Conservation (phyloP, 2,888 invertebrate genomes). For the Coelopa pilipes region DNA sequence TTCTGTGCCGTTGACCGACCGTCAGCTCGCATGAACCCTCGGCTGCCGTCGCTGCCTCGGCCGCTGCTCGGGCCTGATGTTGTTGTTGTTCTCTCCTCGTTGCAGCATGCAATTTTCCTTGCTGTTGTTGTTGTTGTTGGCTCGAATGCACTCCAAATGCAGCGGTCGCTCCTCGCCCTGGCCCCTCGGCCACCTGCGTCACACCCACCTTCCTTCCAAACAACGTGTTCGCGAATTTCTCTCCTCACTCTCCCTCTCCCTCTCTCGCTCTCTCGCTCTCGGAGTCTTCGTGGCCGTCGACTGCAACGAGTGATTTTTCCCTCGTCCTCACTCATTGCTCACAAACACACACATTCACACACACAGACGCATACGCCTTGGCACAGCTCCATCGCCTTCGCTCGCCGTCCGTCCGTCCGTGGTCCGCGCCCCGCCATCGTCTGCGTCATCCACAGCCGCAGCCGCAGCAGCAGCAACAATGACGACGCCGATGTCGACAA, state of each 20-base stretch:
- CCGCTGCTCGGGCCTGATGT: conserved; percentile 31
- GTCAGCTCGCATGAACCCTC: conserved; percentile 59
- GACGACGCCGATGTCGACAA: not conserved
- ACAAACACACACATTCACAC: conserved; percentile 7
- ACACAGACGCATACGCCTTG: not conserved
- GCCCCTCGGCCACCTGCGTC: not conserved
- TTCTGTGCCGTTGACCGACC: conserved; percentile 65
- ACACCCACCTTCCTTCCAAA: not conserved
- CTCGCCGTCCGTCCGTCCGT: too few species aligned
- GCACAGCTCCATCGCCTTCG: conserved; percentile 15
- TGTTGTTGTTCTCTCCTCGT: not conserved
- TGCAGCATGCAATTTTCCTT: conserved; percentile 18
- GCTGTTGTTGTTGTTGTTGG: not conserved
- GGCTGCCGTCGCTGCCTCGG: conserved; percentile 38
- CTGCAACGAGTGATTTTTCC: not conserved
- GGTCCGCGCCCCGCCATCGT: too few species aligned
- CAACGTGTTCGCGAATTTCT: too few species aligned
- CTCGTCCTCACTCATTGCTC: conserved; percentile 6
- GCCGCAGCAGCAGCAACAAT: not conserved
- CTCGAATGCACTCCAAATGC: conserved; percentile 19
- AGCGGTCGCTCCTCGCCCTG: not conserved
- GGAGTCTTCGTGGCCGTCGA: not conserved
- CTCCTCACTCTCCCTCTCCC: not conserved
- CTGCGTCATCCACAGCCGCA: not conserved
- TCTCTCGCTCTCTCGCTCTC: not conserved